Evolutionary conservation across 2,797 vertebrate species (phyloP), one percentile per base, ranked within the genome.

Genomic region (Typhlichthys subterraneus): DNA sequence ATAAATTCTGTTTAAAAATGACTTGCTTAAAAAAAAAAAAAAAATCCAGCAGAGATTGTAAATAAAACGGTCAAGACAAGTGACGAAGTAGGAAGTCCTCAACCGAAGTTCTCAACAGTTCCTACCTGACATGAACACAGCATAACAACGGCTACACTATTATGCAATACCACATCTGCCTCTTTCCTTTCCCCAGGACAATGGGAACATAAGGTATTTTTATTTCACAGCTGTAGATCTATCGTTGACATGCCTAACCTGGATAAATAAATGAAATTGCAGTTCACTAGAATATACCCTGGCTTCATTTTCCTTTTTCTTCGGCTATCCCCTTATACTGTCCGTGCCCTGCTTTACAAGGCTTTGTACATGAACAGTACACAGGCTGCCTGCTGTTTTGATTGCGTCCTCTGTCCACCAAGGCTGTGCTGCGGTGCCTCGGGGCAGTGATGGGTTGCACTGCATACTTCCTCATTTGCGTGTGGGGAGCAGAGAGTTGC

Each of bases 381-480:
- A 13, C 52, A 14, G 23, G 63, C 70, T 61, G 69, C 70, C 63
- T 55, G 62, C 67, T 65, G 50, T 68, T 82, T 81, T 14, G 54
- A 77, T 78, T 58, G 57, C 64, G 82, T 61, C 1, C 71, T 50
- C 33, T 23, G 70, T 51, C 23, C 10, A 14, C 7, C 74, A 54
- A 73, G 65, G 69, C 67, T 73, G 65, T 75, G 29, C 76, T 73
- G 73, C 82, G 69, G 83, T 82, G 77, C 80, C 78, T 67, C 59
- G 51, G 73, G 85, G 80, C 76, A 80, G 76, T 85, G 87, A 84
- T 83, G 60, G 74, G 83, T 83, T 82, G 65, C 73, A 72, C 79
- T 78, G 67, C 80, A 76, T 73, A 75, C 47, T 77, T 78, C 80
- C 73, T 87, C 65, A 84, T 87, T 85, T 80, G 72, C 75, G 75